phyloP scores from a whole-genome alignment of 2,113 vertebrate species.

The Galbula dea region DNA sequence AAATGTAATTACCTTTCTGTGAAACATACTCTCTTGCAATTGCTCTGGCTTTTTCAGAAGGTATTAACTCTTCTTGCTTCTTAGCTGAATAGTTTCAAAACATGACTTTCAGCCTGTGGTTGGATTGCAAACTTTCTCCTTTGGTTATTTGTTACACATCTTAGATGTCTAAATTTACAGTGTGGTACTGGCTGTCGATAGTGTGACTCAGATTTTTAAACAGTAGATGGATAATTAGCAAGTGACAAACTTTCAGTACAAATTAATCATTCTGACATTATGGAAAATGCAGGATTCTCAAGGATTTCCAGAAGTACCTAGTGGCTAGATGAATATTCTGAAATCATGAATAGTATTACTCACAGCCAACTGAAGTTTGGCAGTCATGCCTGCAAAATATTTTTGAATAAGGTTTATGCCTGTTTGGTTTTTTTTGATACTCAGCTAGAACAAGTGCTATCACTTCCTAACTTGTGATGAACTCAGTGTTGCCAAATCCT shows the following conservation, averaged over 20 bases:
- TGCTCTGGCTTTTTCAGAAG: not conserved
- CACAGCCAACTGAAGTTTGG: conserved; percentile 17
- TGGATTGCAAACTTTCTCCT: conserved; percentile 25
- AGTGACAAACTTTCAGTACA: conserved; percentile 29
- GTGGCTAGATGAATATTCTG: conserved; percentile 43
- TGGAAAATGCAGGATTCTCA: conserved; percentile 29
- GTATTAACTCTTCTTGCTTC: not conserved
- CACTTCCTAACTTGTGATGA: conserved; percentile 2
- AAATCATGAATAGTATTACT: conserved; percentile 33
- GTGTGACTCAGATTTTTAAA: conserved; percentile 37
- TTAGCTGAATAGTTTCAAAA: not conserved
- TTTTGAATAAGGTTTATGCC: conserved; percentile 33
- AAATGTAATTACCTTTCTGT: not conserved
- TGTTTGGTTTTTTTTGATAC: conserved; percentile 47
- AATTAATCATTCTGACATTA: conserved; percentile 19
- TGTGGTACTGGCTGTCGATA: not conserved
- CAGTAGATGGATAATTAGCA: conserved; percentile 14
- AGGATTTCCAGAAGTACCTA: conserved; percentile 49
- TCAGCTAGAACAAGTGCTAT: conserved; percentile 46
- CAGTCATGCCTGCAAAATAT: conserved; percentile 3
- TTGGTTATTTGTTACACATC: not conserved
- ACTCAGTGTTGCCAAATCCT: conserved; percentile 16
- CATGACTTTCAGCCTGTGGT: not conserved
- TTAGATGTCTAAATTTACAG: conserved; percentile 2
- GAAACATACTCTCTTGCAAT: not conserved